Evolutionary conservation across 2,113 vertebrate genomes (phyloP), one percentile per base, ranked within the genome.

Genomic region (Irena cyanogastra): DNA sequence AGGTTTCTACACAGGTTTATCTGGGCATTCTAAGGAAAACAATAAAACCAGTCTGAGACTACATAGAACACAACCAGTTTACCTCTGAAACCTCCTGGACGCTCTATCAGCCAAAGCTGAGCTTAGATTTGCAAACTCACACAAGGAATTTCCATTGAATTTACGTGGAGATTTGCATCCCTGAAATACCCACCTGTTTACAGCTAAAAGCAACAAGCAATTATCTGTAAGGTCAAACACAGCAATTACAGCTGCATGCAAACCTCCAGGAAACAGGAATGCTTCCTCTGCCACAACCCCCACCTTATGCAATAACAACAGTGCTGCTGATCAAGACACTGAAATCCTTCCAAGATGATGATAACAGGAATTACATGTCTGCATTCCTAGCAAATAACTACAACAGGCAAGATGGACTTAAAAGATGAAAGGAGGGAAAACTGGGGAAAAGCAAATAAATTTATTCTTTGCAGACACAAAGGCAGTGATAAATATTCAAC

Each of bases 211-310:
- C 75, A 95, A 77, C 9, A 17, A 47, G 11, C 85, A 83, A 86
- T 92, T 88, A 96, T 10, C 79, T 72, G 3, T 11, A 23, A 70
- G 92, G 95, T 93, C 93, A 77, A 86, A 83, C 76, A 59, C 79
- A 60, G 83, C 80, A 92, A 90, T 96, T 96, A 86, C 19, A 92
- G 85, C 85, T 50, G 75, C 93, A 96, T 76, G 88, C 95, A 94
- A 83, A 95, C 90, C 75, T 86, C 76, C 95, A 78, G 83, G 90
- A 93, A 96, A 75, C 1, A 74, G 35, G 64, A 86, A 52, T 22
- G 88, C 64, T 90, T 90, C 93, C 66, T 65, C 80, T 92, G 90
- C 90, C 91, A 50, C 6, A 70, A 52, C 71, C 80, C 45, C 65
- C 76, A 75, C 1, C 45, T 64, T 52, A 70, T 0, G 60, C 88